Conservation (phyloP, 1,140 invertebrate species). For the Streblospio benedicti region DNA sequence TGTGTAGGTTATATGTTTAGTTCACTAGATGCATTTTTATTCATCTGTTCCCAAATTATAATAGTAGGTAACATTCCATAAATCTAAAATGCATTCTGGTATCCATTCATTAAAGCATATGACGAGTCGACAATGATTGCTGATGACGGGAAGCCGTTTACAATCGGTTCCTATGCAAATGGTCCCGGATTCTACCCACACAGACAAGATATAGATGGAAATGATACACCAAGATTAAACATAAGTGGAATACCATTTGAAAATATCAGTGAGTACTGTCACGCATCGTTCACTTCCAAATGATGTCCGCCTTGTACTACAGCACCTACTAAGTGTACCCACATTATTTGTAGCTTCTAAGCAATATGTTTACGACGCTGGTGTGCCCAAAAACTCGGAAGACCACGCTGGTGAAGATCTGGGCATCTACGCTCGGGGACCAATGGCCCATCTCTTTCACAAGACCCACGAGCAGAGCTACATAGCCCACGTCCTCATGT, state of each 20-base stretch:
- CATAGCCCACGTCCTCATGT: constrained; percentile 9
- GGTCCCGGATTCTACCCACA: constrained; percentile 33
- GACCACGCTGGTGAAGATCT: constrained; percentile 27
- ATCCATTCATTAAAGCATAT: no score
- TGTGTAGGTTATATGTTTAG: constrained; percentile 32
- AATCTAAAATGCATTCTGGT: no score
- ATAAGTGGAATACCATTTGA: no score
- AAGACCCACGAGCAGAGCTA: constrained; percentile 61
- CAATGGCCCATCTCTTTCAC: constrained; percentile 74
- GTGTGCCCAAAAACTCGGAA: constrained; percentile 59
- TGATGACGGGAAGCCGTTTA: constrained; percentile 37
- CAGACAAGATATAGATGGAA: no score
- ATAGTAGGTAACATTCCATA: no score
- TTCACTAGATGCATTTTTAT: not conserved
- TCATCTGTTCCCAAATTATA: not conserved
- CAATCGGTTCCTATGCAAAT: constrained; percentile 42
- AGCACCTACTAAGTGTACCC: no score
- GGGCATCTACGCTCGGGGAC: constrained; percentile 51
- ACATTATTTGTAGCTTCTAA: no score
- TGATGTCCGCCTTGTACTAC: no score
- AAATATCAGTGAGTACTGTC: no score
- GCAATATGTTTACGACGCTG: no score
- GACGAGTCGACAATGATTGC: not conserved
- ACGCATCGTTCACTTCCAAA: no score
- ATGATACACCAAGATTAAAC: no score